Conservation (phyloP, 2,888 invertebrate genomes). For the Pyrocoelia pectoralis region DNA sequence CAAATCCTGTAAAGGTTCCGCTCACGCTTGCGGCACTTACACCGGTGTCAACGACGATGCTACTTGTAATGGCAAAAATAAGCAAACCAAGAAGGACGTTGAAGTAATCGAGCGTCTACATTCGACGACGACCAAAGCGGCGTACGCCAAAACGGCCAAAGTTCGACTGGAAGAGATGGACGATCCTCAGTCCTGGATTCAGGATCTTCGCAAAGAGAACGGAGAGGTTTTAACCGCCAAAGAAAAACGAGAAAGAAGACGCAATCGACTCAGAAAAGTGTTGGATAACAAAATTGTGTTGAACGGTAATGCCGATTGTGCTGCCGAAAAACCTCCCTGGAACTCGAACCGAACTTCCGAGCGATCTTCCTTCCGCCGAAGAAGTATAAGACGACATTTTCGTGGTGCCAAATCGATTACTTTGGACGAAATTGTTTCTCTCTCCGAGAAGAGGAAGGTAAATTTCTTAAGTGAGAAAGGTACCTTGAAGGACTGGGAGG, state of each 20-base stretch:
- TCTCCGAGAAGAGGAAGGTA: slow-evolving; percentile 19
- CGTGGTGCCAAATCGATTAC: slow-evolving; percentile 18
- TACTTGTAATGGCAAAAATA: slow-evolving; percentile 2
- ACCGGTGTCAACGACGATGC: slow-evolving; percentile 27
- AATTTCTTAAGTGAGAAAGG: slow-evolving; percentile 24
- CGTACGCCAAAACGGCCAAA: slow-evolving; percentile 67
- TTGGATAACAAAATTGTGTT: slow-evolving; percentile 7
- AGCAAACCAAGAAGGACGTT: slow-evolving; percentile 1
- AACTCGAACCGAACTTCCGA: slow-evolving; percentile 11
- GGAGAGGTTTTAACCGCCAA: background rate
- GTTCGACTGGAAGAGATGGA: slow-evolving; percentile 62
- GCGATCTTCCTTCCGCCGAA: slow-evolving; percentile 8
- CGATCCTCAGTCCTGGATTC: slow-evolving; percentile 25
- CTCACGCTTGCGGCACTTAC: slow-evolving; percentile 75
- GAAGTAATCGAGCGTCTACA: slow-evolving; percentile 63
- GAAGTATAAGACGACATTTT: slow-evolving; percentile 18
- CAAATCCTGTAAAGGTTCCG: slow-evolving; percentile 77
- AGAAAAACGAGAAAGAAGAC: slow-evolving; percentile 34
- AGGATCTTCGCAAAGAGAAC: slow-evolving; percentile 16
- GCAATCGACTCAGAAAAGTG: slow-evolving; percentile 34
- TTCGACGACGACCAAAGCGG: slow-evolving; percentile 67
- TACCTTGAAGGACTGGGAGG: slow-evolving; percentile 48
- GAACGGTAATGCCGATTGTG: background rate
- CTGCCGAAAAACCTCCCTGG: slow-evolving; percentile 18
- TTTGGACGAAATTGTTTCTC: slow-evolving; percentile 16